Conservation (phyloP, 2,888 invertebrate genomes). For the Hesperia comma region DNA sequence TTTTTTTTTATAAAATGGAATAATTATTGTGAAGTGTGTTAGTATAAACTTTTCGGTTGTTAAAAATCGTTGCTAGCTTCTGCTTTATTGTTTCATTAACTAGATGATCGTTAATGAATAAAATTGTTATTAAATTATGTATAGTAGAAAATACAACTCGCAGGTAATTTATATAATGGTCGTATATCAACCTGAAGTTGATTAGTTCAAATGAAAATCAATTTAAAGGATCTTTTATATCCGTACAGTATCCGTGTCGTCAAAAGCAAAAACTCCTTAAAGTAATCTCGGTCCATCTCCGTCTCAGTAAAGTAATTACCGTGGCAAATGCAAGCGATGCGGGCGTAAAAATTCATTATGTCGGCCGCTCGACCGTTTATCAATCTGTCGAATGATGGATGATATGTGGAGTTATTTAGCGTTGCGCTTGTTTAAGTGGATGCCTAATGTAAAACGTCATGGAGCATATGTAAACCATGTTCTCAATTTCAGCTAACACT, state of each 20-base stretch:
- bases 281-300: slow-evolving; percentile 43
- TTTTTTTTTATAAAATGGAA: no score
- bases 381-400: slow-evolving; percentile 70
- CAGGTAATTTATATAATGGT: no score
- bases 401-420: slow-evolving; percentile 63
- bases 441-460: slow-evolving; percentile 7
- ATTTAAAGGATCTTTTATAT: background rate
- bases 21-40: no score
- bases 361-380: slow-evolving; percentile 61
- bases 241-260: slow-evolving; percentile 31
- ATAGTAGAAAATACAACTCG: no score
- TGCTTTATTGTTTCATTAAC: no score
- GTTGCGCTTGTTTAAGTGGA: slow-evolving; percentile 48
- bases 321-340: slow-evolving; percentile 65
- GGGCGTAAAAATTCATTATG: slow-evolving; percentile 66
- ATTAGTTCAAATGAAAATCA: background rate
- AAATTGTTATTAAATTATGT: no score
- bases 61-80: no score
- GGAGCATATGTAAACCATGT: background rate
- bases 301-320: slow-evolving; percentile 52
- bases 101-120: no score
- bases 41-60: no score
- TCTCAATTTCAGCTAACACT: no score
- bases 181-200: background rate
- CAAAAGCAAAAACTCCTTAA: slow-evolving; percentile 24